These are phyloP conservation scores for Nothobranchius kuhntae DNA, from an alignment of 2,113 vertebrate species.

Conservation along the genomic window DNA sequence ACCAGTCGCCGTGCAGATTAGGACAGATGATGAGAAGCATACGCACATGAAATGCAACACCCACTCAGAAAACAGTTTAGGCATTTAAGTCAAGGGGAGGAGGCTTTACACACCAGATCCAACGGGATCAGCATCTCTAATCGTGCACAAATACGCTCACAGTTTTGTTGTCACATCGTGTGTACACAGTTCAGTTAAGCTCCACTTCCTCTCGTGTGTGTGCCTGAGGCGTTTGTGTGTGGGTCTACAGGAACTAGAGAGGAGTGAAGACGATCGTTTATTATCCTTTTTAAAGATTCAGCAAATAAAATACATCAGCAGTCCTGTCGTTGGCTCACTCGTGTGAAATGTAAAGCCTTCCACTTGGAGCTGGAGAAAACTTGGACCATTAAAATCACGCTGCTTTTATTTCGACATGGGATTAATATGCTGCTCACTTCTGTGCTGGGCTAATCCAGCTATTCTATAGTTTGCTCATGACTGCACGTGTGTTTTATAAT, in stretches of 20 bases:
- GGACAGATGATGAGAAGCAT: neutral
- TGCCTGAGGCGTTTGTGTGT: neutral
- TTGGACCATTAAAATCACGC: too few species aligned
- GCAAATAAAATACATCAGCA: conserved; percentile 48
- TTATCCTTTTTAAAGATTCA: conserved; percentile 16
- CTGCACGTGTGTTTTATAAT: too few species aligned
- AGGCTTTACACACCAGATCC: neutral
- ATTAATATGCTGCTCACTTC: too few species aligned
- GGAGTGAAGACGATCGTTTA: neutral
- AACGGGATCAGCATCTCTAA: neutral
- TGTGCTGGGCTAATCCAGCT: too few species aligned
- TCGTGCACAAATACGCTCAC: neutral
- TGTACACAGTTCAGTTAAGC: neutral
- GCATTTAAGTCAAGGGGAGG: neutral
- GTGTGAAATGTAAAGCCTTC: neutral
- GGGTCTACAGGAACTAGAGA: neutral
- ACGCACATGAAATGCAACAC: neutral
- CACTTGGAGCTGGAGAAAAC: too few species aligned
- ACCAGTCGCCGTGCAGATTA: neutral
- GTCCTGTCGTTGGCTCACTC: conserved; percentile 18
- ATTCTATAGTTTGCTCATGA: too few species aligned
- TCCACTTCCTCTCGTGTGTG: neutral
- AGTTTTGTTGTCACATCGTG: too few species aligned
- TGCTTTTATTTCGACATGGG: too few species aligned
- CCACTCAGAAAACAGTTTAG: neutral